These are phyloP conservation scores for Prorops nasuta DNA, from an alignment of 1,140 invertebrate species.

Conservation along the genomic window DNA sequence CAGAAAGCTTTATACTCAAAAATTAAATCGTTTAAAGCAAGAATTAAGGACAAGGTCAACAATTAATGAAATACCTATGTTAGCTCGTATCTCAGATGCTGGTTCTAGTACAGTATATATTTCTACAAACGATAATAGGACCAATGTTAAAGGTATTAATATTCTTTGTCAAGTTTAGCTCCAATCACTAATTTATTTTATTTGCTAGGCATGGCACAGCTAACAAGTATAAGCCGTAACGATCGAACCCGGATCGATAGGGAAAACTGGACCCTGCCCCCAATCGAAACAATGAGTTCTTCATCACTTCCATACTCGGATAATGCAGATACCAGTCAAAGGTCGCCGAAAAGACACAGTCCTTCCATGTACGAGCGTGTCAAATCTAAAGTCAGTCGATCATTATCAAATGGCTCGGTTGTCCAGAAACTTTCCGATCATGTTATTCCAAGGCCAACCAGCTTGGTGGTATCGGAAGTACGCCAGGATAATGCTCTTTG, in stretches of 20 bases:
- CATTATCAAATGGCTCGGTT: conserved; percentile 57
- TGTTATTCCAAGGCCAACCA: conserved; percentile 42
- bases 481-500: conserved; percentile 52
- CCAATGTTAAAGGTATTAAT: conserved; percentile 36
- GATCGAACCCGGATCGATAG: conserved; percentile 36
- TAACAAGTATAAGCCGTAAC: conserved; percentile 46
- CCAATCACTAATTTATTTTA: no score
- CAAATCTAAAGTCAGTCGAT: conserved; percentile 60
- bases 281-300: conserved; percentile 44
- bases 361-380: conserved; percentile 62
- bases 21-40: conserved; percentile 35
- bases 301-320: conserved; percentile 37
- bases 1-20: conserved; percentile 41
- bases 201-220: conserved; percentile 50
- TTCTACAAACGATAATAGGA: conserved; percentile 27
- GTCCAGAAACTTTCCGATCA: conserved; percentile 45
- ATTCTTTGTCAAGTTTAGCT: no score
- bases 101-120: conserved; percentile 31
- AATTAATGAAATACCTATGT: no score
- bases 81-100: conserved; percentile 36
- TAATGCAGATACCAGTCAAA: conserved; percentile 40
- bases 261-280: conserved; percentile 45
- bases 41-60: conserved; percentile 36
- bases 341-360: conserved; percentile 59
- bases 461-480: conserved; percentile 44